Evolutionary conservation across 1,140 invertebrate species (phyloP).

Genomic region (Ridgeia piscesae): DNA sequence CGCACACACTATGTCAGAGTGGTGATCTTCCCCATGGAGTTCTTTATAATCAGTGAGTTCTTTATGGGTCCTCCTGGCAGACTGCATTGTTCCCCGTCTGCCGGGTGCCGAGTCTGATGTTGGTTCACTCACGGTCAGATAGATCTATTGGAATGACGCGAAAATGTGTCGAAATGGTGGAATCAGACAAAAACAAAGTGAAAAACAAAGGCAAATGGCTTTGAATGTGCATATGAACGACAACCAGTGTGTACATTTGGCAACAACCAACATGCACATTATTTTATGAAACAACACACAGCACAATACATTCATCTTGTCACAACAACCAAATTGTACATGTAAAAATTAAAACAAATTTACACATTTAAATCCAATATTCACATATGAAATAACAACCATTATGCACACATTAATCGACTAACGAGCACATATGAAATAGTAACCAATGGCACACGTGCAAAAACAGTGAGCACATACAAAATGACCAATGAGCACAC

Average conservation of each 20-base stretch:
- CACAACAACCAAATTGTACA: too few species aligned
- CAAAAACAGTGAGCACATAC: background rate
- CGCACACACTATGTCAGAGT: background rate
- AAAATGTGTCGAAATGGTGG: background rate
- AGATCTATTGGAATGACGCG: background rate
- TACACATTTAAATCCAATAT: too few species aligned
- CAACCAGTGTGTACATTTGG: too few species aligned
- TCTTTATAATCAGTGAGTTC: background rate
- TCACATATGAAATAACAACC: too few species aligned
- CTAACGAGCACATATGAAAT: background rate
- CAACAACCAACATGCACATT: too few species aligned
- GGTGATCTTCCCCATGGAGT: background rate
- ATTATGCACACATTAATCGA: background rate
- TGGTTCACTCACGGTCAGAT: background rate
- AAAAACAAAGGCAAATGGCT: too few species aligned
- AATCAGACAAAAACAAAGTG: too few species aligned
- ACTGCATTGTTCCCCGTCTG: background rate
- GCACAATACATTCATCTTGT: too few species aligned
- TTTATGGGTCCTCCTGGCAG: background rate
- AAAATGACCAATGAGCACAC: background rate
- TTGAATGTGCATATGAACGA: too few species aligned
- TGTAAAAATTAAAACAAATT: too few species aligned
- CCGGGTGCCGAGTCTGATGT: too few species aligned
- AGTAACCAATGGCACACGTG: background rate
- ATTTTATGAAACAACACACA: too few species aligned